These are phyloP conservation scores for Synergus gifuensis DNA, from an alignment of 2,888 invertebrate genomes.

Conservation along the genomic window DNA sequence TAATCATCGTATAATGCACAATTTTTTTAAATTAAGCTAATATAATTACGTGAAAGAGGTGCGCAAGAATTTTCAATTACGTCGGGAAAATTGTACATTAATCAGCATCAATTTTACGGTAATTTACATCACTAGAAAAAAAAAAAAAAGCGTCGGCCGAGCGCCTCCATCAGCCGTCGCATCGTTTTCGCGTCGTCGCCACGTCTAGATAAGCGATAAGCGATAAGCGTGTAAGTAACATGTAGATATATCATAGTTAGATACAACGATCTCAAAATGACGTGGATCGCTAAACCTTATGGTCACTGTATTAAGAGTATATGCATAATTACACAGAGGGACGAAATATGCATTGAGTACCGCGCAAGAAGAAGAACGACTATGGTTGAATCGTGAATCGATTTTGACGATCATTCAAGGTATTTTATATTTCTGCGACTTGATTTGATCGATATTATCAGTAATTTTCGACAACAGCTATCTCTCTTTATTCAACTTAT, in stretches of 20 bases:
- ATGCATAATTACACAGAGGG: slow-evolving; percentile 46
- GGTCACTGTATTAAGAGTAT: slow-evolving; percentile 56
- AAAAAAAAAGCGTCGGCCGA: slow-evolving; percentile 37
- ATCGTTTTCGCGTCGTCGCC: slow-evolving; percentile 10
- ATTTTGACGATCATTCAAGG: slow-evolving; percentile 55
- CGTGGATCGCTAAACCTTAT: slow-evolving; percentile 65
- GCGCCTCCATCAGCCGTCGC: slow-evolving; percentile 36
- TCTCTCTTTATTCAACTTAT: not conserved
- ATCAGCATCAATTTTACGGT: slow-evolving; percentile 39
- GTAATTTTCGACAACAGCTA: slow-evolving; percentile 15
- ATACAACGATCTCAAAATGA: slow-evolving; percentile 76
- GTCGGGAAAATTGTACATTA: slow-evolving; percentile 34
- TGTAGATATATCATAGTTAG: slow-evolving; percentile 77
- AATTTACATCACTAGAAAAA: slow-evolving; percentile 40
- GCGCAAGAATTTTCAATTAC: slow-evolving; percentile 1
- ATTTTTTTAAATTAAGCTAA: slow-evolving; percentile 8
- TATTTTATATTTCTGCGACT: slow-evolving; percentile 12
- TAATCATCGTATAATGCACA: slow-evolving; percentile 30
- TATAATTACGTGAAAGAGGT: slow-evolving; percentile 10
- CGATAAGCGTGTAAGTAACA: slow-evolving; percentile 70
- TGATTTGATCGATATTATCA: not conserved
- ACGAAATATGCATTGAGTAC: slow-evolving; percentile 42
- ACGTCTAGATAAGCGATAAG: slow-evolving; percentile 47
- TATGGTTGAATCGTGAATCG: slow-evolving; percentile 76
- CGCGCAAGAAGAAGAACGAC: slow-evolving; percentile 51